Conservation (phyloP, 2,888 invertebrate genomes). For the Torymus auratus region DNA sequence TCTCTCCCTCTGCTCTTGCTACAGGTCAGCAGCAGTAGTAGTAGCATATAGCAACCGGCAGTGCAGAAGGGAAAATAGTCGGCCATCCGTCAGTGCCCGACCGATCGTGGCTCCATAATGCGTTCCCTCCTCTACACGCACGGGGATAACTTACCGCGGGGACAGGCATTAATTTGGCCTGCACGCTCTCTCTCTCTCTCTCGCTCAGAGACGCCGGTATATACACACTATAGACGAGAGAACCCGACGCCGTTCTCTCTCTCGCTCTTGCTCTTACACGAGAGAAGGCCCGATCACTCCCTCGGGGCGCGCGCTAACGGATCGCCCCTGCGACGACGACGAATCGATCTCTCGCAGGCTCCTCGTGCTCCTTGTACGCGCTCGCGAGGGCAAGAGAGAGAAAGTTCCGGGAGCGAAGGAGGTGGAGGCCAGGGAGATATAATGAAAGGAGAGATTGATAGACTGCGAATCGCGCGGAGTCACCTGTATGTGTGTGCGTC, state of each 20-base stretch:
- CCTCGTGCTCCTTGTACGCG: too few species aligned
- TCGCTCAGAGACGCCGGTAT: slow-evolving; percentile 63
- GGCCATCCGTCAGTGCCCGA: slow-evolving; percentile 37
- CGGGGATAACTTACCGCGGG: slow-evolving; percentile 54
- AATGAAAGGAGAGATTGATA: slow-evolving; percentile 46
- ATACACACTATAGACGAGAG: background rate
- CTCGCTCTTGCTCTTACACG: background rate
- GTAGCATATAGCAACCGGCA: background rate
- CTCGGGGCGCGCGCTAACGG: slow-evolving; percentile 39
- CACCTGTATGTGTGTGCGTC: background rate
- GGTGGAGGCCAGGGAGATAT: background rate
- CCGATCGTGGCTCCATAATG: slow-evolving; percentile 61
- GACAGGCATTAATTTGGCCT: slow-evolving; percentile 73
- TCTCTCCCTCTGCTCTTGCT: background rate
- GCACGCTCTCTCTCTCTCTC: slow-evolving; percentile 34
- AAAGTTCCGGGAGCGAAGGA: background rate
- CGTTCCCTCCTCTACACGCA: slow-evolving; percentile 37
- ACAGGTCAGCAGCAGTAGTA: background rate
- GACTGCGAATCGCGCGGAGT: slow-evolving; percentile 29
- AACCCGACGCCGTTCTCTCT: background rate
- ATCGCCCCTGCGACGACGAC: slow-evolving; percentile 26
- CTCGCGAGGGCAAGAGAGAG: background rate
- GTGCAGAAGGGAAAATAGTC: slow-evolving; percentile 20
- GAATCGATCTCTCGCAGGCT: slow-evolving; percentile 32
- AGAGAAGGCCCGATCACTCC: slow-evolving; percentile 43